Base-by-base conservation (phyloP, 2,113 vertebrate species). In the Baryphthengus martii region DNA sequence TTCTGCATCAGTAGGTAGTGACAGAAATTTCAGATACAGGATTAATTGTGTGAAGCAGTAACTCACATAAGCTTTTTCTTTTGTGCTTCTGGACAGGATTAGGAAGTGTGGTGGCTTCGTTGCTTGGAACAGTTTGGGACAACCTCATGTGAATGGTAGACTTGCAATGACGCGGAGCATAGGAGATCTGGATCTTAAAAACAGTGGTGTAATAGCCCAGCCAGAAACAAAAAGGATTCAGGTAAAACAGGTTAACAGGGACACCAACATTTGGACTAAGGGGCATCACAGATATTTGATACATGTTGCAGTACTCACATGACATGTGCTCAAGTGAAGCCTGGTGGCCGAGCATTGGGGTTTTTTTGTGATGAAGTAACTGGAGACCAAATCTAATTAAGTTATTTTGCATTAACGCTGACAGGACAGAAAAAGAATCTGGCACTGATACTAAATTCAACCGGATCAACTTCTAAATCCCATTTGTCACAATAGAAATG, bases 101-200 rank as follows among this genome's bases (percentile, higher is more conserved):
- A 99, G 98, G 96, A 99, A 97, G 91, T 98, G 98, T n/a, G 99
- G 99, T 37, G 99, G 99, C 63, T 99, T 99, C 73, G 94, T 99
- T 73, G 97, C 99, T 39, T 99, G 99, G 99, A 99, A 99, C 92
- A 99, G 99, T 89, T 17, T 99, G 95, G 99, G 99, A 62, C 99
- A 99, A 72, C 98, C 99, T 40, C 98, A 99, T 1, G 99, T 99
- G 55, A 99, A 99, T 16, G 99, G 99, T 68, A 98, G 99, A 83
- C 97, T 99, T 87, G 99, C 99, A 42, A 99, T 99, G 99, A 99
- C 99, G 0, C 98, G 99, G 75, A 99, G 99, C 95, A 99, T 99
- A 75, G 99, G 99, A 88, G 99, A 99, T 97, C 96, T 99, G 96
- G 99, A 99, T 95, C 98, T 99, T 82, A 99, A 99, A 97, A 97